Evolutionary conservation across 1,140 invertebrate genomes (phyloP).

Genomic region (Ostrea edulis): DNA sequence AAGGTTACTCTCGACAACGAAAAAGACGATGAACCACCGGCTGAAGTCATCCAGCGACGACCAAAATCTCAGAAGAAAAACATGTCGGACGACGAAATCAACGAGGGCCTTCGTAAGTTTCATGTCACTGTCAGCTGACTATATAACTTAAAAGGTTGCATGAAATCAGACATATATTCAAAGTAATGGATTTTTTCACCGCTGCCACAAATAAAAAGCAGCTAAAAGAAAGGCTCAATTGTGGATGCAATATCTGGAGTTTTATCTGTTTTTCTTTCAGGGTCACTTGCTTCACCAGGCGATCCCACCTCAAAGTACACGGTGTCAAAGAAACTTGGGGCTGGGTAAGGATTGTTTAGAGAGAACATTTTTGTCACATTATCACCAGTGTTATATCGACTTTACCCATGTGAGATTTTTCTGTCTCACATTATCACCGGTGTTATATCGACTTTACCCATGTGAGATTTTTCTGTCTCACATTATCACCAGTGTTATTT

Average conservation of each 20-base stretch:
- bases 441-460: too few relatives aligned
- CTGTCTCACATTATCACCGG: too few relatives aligned
- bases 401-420: too few relatives aligned
- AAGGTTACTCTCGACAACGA: slow-evolving; percentile 55
- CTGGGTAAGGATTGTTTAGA: slow-evolving; percentile 70
- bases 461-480: too few relatives aligned
- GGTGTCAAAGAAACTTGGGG: slow-evolving; percentile 75
- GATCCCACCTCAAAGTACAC: slow-evolving; percentile 76
- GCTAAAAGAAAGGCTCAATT: too few relatives aligned
- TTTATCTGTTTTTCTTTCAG: slow-evolving; percentile 57
- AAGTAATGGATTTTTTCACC: not conserved
- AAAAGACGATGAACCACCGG: slow-evolving; percentile 61
- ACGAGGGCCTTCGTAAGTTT: slow-evolving; percentile 73
- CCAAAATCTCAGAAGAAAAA: slow-evolving; percentile 70
- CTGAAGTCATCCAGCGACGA: slow-evolving; percentile 60
- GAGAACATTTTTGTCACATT: too few relatives aligned
- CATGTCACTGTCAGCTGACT: not conserved
- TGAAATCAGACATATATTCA: not conserved
- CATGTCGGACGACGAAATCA: slow-evolving; percentile 75
- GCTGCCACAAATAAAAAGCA: not conserved
- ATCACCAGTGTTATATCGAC: too few relatives aligned
- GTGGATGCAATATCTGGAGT: not conserved
- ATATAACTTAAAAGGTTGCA: not conserved
- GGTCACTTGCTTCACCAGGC: slow-evolving; percentile 68
- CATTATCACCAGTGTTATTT: too few relatives aligned